Evolutionary conservation across 2,113 vertebrate species (phyloP), one percentile per base, ranked within the genome.

Genomic region (Acinonyx jubatus): DNA sequence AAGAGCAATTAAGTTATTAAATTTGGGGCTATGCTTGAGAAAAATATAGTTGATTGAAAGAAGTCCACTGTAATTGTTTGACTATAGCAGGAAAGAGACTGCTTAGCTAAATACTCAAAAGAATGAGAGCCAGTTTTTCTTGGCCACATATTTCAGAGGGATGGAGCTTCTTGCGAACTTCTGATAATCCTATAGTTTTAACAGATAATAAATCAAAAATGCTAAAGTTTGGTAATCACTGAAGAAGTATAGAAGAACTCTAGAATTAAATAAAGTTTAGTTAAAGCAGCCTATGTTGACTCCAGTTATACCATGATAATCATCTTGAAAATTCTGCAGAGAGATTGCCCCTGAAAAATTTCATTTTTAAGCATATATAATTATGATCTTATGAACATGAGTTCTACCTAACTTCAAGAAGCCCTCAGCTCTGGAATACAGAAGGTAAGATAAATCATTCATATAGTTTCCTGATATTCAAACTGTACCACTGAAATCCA

Each of bases 181-280:
- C 6, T 87, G 29, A 92, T 90, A 93, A 97, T 69, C 15, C 2
- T 69, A 55, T 1, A 50, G 48, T 95, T 19, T 11, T 66, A 94
- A 90, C 3, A 97, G 80, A 66, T 21, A 91, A 63, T 69, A 89
- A 93, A 74, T 61, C 16, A 88, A 91, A 95, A 94, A 8, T 82
- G 38, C 63, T 79, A 16, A 96, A 55, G 27, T 80, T 94, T 29
- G 80, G 33, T 69, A 55, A 31, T 92, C n/a, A 50, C 0, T 41
- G 7, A 92, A 94, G 25, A 83, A 96, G 25, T 88, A 50, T 3
- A 90, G 6, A 78, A 23, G 23, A 3, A 45, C 69, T 92, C 33
- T 65, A 94, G 18, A 94, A 89, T 66, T 88, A 91, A 80, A 93
- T 71, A n/a, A 90, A 87, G 66, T 93, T 74, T 29, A 92, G 61